These are phyloP conservation scores for Amiota mariae DNA, from an alignment of 2,888 invertebrate species.

Conservation along the genomic window DNA sequence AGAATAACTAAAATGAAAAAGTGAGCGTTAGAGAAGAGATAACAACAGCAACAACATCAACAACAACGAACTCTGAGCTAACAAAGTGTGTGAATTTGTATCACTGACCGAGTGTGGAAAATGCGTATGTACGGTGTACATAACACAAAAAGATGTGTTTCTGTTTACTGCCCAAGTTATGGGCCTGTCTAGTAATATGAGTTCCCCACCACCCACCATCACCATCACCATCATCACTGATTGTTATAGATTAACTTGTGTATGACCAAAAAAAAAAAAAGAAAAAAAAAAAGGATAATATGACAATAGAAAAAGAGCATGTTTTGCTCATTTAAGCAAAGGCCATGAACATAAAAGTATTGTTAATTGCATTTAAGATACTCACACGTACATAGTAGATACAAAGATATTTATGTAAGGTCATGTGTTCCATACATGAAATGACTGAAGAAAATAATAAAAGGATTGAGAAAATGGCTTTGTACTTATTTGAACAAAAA, in stretches of 20 bases:
- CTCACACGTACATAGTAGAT: too few species aligned
- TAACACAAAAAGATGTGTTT: background rate
- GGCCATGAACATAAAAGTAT: slow-evolving; percentile 53
- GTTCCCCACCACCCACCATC: too few species aligned
- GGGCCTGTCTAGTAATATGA: too few species aligned
- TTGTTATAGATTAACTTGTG: slow-evolving; percentile 60
- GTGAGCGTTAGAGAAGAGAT: slow-evolving; percentile 17
- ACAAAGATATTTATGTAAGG: too few species aligned
- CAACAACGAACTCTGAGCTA: slow-evolving; percentile 3
- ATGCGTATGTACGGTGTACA: too few species aligned
- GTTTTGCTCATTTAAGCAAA: slow-evolving; percentile 29
- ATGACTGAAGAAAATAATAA: too few species aligned
- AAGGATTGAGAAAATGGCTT: too few species aligned
- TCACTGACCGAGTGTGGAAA: slow-evolving; percentile 20
- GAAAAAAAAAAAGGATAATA: too few species aligned
- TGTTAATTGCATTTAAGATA: slow-evolving; percentile 57
- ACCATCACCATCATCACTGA: background rate
- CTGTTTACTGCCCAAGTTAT: background rate
- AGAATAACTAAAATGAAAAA: slow-evolving; percentile 8
- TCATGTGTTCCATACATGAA: too few species aligned
- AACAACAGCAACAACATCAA: slow-evolving; percentile 4
- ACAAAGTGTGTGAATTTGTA: slow-evolving; percentile 47
- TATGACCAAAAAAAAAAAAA: slow-evolving; percentile 45
- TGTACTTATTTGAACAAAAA: too few species aligned
- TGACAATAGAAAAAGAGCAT: too few species aligned